Evolutionary conservation across 2,888 invertebrate species (phyloP), one percentile per base, ranked within the genome.

Genomic region (Phyllotreta striolata): DNA sequence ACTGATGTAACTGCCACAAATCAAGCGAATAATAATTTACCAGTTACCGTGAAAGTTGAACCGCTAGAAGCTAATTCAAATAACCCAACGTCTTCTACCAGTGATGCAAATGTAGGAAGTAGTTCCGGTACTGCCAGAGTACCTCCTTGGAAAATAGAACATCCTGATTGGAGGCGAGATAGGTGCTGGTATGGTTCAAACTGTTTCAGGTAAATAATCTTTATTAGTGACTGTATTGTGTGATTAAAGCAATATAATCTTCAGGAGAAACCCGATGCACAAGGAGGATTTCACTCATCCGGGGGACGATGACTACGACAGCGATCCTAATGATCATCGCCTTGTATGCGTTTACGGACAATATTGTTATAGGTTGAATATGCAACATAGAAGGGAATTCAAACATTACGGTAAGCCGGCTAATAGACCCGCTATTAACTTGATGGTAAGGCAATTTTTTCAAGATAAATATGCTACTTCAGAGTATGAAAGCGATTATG

Each of bases 121-220:
- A 13, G 5, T 34, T n/a, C 55, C 24, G 14, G 34, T 37, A 40
- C 56, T 34, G 14, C 37, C 14, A 59, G 56, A 55, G 55, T 12
- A 40, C 61, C 68, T 9, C 35, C 56, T 24, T 58, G 52, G 47
- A 66, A 58, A 54, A 62, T 51, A 58, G 55, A 43, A 49, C 62
- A 40, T 44, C 60, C 44, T 35, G 61, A 70, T 60, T 43, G 54
- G 12, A 70, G 67, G 58, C 75, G 87, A 47, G 86, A 87, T 68
- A 82, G 85, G 59, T 90, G 91, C 77, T 84, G 85, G 79, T 91
- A 89, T 76, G 89, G 88, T 65, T 80, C 79, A 7, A 81, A 79
- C 62, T 91, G 90, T 78, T 89, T 87, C 74, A 86, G 89, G 88
- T 86, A 79, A 70, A 24, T 66, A 56, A 58, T 63, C 55, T 57